Evolutionary conservation across 2,113 vertebrate species (phyloP), one percentile per base, ranked within the genome.

Genomic region (Podarcis raffonei): DNA sequence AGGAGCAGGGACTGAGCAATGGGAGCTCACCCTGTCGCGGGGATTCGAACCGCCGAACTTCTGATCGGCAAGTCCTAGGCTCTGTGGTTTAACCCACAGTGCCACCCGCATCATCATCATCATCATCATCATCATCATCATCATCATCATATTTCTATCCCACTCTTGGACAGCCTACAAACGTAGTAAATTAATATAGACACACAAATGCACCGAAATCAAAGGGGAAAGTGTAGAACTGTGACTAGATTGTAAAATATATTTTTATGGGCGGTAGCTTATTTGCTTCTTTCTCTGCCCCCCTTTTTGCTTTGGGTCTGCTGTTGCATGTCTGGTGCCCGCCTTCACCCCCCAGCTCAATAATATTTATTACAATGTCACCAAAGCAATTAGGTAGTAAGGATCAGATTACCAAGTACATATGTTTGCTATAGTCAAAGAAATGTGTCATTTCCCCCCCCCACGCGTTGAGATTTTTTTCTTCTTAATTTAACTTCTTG

Each of bases 401-500:
- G 91, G 89, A 91, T 93, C 92, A 84, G 90, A 96, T 89, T 95
- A 96, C 93, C 79, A 85, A 95, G 88, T 88, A 89, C 77, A 68
- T 57, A 30, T 69, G 92, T 88, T 93, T 90, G 84, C 76, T 90
- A 69, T 42, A 95, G 78, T 91, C 66, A 92, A 94, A 92, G 92
- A 90, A 94, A 89, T 88, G 84, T 72, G 86, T 20, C 94, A 90
- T 88, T 90, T 27, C 87, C 86, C 82, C 32, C 4, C 87, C 86
- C 82, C 32, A 9, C 22, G n/a, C 42, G 59, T n/a, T 66, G 22
- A 25, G 32, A 30, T 59, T 94, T 95, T 94, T 89, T 94, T 97
- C 95, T 96, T 96, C 93, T 96, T 96, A 97, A 96, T 97, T 96
- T 97, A 97, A 97, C 93, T 97, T 96, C 94, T 96, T 94, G 95